Evolutionary conservation across 1,140 invertebrate genomes (phyloP).

Genomic region (Atta cephalotes): DNA sequence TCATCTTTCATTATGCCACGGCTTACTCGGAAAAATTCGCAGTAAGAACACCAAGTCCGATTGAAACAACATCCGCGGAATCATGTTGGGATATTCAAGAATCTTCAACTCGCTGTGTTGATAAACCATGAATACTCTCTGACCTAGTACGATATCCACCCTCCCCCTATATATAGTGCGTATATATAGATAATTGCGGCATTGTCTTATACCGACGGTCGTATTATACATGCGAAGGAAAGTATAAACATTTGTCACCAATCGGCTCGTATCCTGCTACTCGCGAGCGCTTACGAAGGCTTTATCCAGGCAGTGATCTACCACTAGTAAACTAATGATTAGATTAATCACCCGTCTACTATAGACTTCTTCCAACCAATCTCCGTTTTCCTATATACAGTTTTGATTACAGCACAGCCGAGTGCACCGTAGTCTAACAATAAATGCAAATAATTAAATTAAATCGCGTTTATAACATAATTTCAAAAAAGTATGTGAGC

Average conservation of each 20-base stretch:
- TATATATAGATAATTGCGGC: constrained; percentile 81
- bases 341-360: constrained; percentile 66
- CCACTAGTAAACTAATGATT: constrained; percentile 54
- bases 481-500: not conserved
- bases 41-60: constrained; percentile 34
- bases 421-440: not conserved
- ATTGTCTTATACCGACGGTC: constrained; percentile 83
- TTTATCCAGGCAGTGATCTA: constrained; percentile 63
- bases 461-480: not conserved
- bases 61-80: constrained; percentile 44
- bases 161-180: constrained; percentile 74
- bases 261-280: constrained; percentile 13
- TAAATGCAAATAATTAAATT: not conserved
- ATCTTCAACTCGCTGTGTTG: constrained; percentile 69
- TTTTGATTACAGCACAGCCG: not conserved
- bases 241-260: constrained; percentile 61
- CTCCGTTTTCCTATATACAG: constrained; percentile 43
- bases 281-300: not conserved
- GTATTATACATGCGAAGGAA: constrained; percentile 59
- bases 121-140: constrained; percentile 75
- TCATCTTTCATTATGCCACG: not conserved
- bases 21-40: not conserved
- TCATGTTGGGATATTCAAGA: constrained; percentile 47
- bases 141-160: constrained; percentile 29
- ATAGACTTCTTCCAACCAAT: constrained; percentile 60